phyloP scores from a whole-genome alignment of 2,113 vertebrate species.

The Vulpes vulpes region DNA sequence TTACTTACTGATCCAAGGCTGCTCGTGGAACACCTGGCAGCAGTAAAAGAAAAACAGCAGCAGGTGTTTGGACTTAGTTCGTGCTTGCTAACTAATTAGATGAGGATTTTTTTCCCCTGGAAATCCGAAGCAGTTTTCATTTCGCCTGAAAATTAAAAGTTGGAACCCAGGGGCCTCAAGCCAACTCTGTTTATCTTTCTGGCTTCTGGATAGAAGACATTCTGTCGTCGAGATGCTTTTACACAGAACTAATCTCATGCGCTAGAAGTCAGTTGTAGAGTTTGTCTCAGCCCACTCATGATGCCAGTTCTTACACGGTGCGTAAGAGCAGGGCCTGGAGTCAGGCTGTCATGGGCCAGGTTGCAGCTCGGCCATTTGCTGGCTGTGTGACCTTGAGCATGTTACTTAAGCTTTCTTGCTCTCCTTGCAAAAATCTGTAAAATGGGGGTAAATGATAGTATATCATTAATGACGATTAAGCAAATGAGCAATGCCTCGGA shows the following conservation, averaged over 20 bases:
- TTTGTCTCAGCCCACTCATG: not conserved
- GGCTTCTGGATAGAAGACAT: not conserved
- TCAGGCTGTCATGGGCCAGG: not conserved
- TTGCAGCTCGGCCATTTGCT: not conserved
- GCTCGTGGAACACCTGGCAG: constrained; percentile 14
- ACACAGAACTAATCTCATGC: not conserved
- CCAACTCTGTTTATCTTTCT: not conserved
- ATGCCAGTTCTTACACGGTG: not conserved
- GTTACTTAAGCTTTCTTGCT: not conserved
- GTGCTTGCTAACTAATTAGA: constrained; percentile 36
- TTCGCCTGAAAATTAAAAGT: not conserved
- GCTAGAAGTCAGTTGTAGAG: not conserved
- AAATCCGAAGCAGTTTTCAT: not conserved
- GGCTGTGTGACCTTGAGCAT: not conserved
- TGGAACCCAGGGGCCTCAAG: not conserved
- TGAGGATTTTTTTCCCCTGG: not conserved
- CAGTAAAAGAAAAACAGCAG: constrained; percentile 46
- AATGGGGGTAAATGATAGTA: not conserved
- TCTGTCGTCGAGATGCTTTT: not conserved
- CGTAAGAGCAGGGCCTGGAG: not conserved
- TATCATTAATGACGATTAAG: not conserved
- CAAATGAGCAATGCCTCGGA: not conserved
- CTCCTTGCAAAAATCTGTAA: constrained; percentile 18
- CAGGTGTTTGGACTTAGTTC: constrained; percentile 60
- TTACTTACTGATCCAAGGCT: constrained; percentile 42